Conservation (phyloP, 2,797 vertebrate genomes). For the Apogon hyalosoma region DNA sequence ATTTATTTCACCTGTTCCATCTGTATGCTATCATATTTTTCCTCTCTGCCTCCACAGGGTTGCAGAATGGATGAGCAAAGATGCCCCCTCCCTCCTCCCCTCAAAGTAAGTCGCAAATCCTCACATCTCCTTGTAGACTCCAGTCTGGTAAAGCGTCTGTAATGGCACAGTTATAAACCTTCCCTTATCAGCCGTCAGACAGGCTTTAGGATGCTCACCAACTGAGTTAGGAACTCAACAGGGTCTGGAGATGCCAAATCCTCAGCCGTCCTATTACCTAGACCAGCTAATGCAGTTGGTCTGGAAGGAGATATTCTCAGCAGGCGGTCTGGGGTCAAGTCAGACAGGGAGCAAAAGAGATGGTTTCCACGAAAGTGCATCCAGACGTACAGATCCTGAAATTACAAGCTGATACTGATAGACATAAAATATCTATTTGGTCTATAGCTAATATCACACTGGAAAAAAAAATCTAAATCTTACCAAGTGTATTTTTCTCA, state of each 20-base stretch:
- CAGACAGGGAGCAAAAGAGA: constrained; percentile 13
- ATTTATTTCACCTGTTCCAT: constrained; percentile 23
- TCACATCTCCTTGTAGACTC: constrained; percentile 41
- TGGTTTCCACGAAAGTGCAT: constrained; percentile 6
- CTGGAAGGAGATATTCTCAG: constrained; percentile 16
- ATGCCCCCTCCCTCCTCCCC: constrained; percentile 79
- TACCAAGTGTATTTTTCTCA: too few relatives aligned
- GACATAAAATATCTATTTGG: too few relatives aligned
- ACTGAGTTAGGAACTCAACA: constrained; percentile 43
- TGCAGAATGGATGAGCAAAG: constrained; percentile 94
- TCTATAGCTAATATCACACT: too few relatives aligned
- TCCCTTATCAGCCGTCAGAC: constrained; percentile 75
- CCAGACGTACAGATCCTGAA: too few relatives aligned
- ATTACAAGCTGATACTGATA: too few relatives aligned
- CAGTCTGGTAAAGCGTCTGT: constrained; percentile 54
- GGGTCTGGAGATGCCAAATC: constrained; percentile 41
- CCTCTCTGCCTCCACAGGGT: constrained; percentile 78
- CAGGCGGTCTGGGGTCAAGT: constrained; percentile 17
- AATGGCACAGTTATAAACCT: constrained; percentile 59
- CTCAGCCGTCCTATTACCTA: constrained; percentile 43
- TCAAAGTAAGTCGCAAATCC: constrained; percentile 77
- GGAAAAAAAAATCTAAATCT: too few relatives aligned
- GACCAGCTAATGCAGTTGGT: constrained; percentile 19
- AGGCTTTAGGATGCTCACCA: constrained; percentile 62
- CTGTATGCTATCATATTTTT: constrained; percentile 14